A percentile compares a stretch with the other conserved stretches of the same genome.
Evolutionary conservation across 1,140 invertebrate species (phyloP).

Genomic region (Drosophila bipectinata): DNA sequence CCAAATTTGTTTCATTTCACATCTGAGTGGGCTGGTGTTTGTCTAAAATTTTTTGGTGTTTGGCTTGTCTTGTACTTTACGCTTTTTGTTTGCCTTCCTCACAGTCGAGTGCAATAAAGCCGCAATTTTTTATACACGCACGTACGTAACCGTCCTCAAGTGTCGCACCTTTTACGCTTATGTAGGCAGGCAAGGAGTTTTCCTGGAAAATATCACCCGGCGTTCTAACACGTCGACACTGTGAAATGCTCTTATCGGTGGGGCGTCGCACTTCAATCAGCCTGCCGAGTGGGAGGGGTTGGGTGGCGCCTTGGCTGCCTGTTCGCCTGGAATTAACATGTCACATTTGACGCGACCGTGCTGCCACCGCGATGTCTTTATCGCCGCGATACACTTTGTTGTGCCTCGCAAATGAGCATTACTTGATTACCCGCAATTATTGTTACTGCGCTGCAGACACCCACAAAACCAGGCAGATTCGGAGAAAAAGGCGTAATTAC

Average conservation of each 20-base stretch:
- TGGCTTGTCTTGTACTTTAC: conserved; percentile 26
- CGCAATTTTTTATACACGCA: conserved; percentile 54
- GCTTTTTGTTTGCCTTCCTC: conserved; percentile 29
- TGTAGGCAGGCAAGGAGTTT: conserved; percentile 57
- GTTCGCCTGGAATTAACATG: conserved; percentile 76
- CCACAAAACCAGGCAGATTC: conserved; percentile 8
- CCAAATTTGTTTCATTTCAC: conserved; percentile 54
- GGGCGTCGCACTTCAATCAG: conserved; percentile 73
- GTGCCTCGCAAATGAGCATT: conserved; percentile 74
- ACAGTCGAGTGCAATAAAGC: conserved; percentile 49
- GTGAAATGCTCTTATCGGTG: conserved; percentile 70
- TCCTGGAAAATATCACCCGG: conserved; percentile 53
- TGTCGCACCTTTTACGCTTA: conserved; percentile 70
- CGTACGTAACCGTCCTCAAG: conserved; percentile 49
- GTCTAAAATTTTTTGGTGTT: conserved; percentile 28
- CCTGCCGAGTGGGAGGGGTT: neutral
- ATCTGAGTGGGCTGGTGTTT: conserved; percentile 51
- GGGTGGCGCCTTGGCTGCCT: conserved; percentile 49
- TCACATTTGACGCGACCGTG: conserved; percentile 64
- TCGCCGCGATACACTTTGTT: conserved; percentile 55
- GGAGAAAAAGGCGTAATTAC: conserved; percentile 58
- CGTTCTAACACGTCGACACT: conserved; percentile 47
- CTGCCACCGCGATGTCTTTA: conserved; percentile 49
- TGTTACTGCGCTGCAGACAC: conserved; percentile 56
- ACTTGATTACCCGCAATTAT: conserved; percentile 78